Percentiles rank a stretch among this genome's conserved stretches.
Conservation (phyloP, 2,113 vertebrate genomes). For the Mormyrus lacerda region DNA sequence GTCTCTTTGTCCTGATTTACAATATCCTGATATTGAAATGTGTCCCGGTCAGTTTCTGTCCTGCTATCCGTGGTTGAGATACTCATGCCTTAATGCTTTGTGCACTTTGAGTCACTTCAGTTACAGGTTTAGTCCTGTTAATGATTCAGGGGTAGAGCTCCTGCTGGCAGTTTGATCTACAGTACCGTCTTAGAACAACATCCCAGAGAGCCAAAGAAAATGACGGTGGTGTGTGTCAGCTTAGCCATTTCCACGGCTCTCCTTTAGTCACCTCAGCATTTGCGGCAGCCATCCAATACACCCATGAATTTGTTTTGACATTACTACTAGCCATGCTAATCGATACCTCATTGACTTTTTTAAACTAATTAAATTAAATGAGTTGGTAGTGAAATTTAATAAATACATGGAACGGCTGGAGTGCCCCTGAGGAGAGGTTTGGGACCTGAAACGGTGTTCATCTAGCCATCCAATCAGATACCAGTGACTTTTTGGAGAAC, state of each 20-base stretch:
- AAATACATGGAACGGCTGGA: background rate
- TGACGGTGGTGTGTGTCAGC: background rate
- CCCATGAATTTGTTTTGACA: background rate
- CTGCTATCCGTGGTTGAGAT: background rate
- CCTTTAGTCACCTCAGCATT: background rate
- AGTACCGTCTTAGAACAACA: background rate
- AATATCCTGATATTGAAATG: background rate
- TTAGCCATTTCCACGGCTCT: background rate
- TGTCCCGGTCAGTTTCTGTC: background rate
- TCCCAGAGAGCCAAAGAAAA: background rate
- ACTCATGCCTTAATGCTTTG: background rate
- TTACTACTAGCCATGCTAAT: background rate
- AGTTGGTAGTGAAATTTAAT: background rate
- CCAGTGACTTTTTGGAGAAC: background rate
- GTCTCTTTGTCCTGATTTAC: background rate
- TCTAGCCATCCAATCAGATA: background rate
- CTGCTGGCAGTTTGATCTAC: background rate
- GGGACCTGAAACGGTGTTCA: background rate
- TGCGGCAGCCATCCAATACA: background rate
- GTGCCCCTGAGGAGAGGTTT: background rate
- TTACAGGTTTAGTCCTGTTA: background rate
- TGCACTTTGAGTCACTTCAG: background rate
- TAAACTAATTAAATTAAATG: background rate
- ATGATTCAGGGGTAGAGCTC: background rate
- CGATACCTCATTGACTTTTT: background rate